Base-by-base conservation (phyloP, 2,888 invertebrate genomes). In the Molanna angustata region DNA sequence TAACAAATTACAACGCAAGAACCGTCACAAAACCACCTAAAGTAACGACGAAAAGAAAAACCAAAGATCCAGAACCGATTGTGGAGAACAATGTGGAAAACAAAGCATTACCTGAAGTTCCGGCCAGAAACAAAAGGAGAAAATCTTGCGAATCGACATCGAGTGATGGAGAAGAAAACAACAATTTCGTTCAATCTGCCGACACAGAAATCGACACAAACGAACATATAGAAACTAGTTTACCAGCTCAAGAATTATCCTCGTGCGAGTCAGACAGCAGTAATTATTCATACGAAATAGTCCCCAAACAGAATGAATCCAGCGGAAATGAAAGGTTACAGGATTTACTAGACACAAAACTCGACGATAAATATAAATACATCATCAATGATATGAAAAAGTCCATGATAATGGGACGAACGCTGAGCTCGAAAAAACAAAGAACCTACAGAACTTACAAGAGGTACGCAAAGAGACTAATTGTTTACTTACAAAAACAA, bases 311-410 rank as follows among this genome's bases (percentile, higher is more conserved):
- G 40, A 31, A 45, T 2, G 42, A 33, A 41, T 7, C 39, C 4
- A 27, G 48, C 0, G 57, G 50, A 19, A 48, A 57, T 51, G 59
- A 59, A 20, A 70, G 76, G 11, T 62, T 77, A 2, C 70, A 66
- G 53, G 76, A 78, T 39, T 76, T 78, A 44, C 74, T 78, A 49
- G 76, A 78, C 61, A 70, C 77, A 0, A 78, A 78, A 69, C 69
- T 74, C 20, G 77, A 78, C 52, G 76, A 76, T n/a, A 77, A 77
- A 31, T 78, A 76, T 61, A 78, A 77, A 67, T 75, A 76, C 1
- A 75, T 77, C 0, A 78, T 78, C 13, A 77, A 78, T 59, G 76
- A 76, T 19, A 77, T 78, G 77, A 78, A 78, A 60, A 78, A 77
- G 60, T 75, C 76, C 0, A 78, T 78, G 77, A 73, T 72, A 0